Conservation (phyloP, 2,797 vertebrate species). For the Crenuchus spilurus region DNA sequence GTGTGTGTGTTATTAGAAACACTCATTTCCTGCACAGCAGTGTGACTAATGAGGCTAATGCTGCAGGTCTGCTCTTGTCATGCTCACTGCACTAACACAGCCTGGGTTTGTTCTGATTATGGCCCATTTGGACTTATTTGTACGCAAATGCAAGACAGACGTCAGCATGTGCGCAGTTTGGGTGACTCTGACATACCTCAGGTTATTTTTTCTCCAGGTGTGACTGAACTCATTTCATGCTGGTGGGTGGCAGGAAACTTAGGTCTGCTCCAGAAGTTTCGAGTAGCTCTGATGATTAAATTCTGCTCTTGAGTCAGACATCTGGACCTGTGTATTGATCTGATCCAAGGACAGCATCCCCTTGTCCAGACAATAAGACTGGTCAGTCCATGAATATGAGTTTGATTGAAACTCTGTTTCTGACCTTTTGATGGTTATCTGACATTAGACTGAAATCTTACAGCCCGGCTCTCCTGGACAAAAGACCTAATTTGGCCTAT, state of each 20-base stretch:
- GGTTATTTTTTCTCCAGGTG: slow-evolving; percentile 21
- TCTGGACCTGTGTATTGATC: too few species aligned
- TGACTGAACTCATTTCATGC: slow-evolving; percentile 14
- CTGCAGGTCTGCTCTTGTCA: slow-evolving; percentile 37
- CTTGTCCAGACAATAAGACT: neutral
- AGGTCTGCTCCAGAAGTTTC: too few species aligned
- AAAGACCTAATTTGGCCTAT: slow-evolving; percentile 19
- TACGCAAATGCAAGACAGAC: slow-evolving; percentile 33
- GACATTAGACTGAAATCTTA: slow-evolving; percentile 8
- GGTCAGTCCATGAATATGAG: neutral
- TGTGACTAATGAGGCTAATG: slow-evolving; percentile 49
- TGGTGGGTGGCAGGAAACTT: neutral
- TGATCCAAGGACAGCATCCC: neutral
- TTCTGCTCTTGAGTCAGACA: too few species aligned
- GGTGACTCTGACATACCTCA: slow-evolving; percentile 24
- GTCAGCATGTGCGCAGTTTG: slow-evolving; percentile 2
- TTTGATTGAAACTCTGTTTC: slow-evolving; percentile 4
- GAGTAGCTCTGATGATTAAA: too few species aligned
- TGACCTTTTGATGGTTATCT: slow-evolving; percentile 16
- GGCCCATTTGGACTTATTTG: slow-evolving; percentile 40
- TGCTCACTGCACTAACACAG: slow-evolving; percentile 27
- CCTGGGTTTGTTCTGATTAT: slow-evolving; percentile 34
- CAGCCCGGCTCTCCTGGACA: neutral
- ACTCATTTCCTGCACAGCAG: slow-evolving; percentile 50
- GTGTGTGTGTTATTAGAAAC: slow-evolving; percentile 26